Evolutionary conservation across 2,113 vertebrate genomes (phyloP).

Genomic region (Macrotus californicus): DNA sequence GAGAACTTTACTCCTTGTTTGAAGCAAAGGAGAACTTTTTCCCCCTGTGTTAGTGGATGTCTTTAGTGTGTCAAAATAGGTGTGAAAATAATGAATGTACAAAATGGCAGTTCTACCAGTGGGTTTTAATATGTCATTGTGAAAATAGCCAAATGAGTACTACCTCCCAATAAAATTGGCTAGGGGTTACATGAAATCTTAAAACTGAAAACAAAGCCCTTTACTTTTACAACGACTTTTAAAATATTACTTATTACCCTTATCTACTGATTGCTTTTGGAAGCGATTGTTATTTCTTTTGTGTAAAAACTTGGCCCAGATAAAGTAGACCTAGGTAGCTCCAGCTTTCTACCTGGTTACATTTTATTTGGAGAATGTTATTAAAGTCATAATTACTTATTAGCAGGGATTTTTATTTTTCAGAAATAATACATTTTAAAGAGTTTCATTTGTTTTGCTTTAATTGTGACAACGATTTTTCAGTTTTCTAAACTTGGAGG

Average conservation of each 20-base stretch:
- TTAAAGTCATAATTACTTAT: not conserved
- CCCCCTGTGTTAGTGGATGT: not conserved
- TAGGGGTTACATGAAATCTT: not conserved
- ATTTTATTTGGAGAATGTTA: not conserved
- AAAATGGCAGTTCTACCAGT: not conserved
- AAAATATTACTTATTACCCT: rapidly evolving
- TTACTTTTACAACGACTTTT: not conserved
- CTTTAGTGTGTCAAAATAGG: not conserved
- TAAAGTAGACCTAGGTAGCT: not conserved
- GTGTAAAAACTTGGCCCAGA: not conserved
- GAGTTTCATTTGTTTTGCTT: not conserved
- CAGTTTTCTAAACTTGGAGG: conserved; percentile 26
- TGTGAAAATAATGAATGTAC: not conserved
- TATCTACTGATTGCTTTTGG: not conserved
- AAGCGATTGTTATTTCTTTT: not conserved
- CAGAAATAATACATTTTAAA: not conserved
- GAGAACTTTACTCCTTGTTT: not conserved
- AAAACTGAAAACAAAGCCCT: not conserved
- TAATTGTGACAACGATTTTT: not conserved
- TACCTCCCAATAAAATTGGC: not conserved
- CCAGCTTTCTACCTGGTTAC: not conserved
- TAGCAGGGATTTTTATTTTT: not conserved
- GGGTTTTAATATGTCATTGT: not conserved
- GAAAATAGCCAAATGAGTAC: not conserved
- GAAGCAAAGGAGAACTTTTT: not conserved